Conservation (phyloP, 1,140 invertebrate genomes). For the Zophobas atratus region DNA sequence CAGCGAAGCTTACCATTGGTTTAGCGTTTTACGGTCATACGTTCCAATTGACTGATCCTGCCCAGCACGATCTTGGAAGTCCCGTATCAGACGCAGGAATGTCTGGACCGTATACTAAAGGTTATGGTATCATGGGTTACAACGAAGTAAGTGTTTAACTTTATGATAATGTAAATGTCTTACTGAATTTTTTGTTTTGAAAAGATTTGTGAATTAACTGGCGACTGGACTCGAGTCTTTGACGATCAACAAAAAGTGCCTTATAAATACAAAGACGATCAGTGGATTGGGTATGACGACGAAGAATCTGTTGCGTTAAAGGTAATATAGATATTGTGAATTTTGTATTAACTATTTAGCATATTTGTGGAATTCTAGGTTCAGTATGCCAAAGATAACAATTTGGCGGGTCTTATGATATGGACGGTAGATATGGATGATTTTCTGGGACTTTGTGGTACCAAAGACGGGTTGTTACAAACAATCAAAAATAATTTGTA, state of each 20-base stretch:
- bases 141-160: conserved; percentile 68
- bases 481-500: conserved; percentile 69
- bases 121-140: conserved; percentile 74
- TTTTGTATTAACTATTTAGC: not conserved
- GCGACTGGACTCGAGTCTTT: conserved; percentile 67
- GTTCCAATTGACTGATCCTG: conserved; percentile 71
- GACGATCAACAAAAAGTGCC: conserved; percentile 73
- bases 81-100: conserved; percentile 68
- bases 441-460: conserved; percentile 73
- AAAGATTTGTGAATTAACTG: conserved; percentile 29
- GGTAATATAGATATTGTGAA: conserved; percentile 27
- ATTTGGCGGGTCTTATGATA: conserved; percentile 31
- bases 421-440: conserved; percentile 84
- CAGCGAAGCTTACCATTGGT: conserved; percentile 68
- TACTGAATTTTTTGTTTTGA: not conserved
- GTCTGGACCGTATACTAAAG: conserved; percentile 74
- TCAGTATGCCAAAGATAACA: conserved; percentile 25
- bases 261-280: conserved; percentile 74
- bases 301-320: conserved; percentile 70
- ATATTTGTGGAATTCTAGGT: conserved; percentile 61
- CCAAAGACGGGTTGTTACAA: conserved; percentile 73
- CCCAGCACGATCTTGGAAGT: conserved; percentile 67
- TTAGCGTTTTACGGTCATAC: conserved; percentile 75
- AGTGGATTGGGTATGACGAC: conserved; percentile 86
- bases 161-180: too few species aligned